Evolutionary conservation across 2,888 invertebrate species (phyloP).

Genomic region (Criorhina ranunculi): DNA sequence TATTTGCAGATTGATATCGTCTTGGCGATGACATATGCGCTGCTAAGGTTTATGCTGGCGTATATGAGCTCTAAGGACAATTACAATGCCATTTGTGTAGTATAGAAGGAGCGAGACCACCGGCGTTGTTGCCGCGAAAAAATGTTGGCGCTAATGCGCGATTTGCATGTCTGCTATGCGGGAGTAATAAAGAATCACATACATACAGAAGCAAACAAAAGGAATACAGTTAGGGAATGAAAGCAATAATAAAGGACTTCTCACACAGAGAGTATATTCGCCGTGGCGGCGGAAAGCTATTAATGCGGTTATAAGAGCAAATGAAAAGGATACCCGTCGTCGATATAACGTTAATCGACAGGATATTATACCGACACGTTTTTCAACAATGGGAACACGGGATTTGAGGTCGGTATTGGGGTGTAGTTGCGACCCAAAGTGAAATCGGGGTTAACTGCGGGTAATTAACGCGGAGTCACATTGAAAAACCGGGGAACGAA

Average conservation of each 20-base stretch:
- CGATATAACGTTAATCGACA: conserved; percentile 73
- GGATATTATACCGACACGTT: conserved; percentile 76
- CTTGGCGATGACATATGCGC: conserved; percentile 74
- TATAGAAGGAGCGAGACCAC: conserved; percentile 45
- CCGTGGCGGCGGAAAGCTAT: conserved; percentile 69
- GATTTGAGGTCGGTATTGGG: conserved; percentile 1
- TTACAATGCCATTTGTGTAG: conserved; percentile 75
- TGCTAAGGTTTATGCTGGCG: conserved; percentile 35
- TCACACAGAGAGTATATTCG: conserved; percentile 35
- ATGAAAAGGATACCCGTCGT: conserved; percentile 76
- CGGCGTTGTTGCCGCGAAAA: conserved; percentile 49
- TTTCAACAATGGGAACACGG: conserved; percentile 44
- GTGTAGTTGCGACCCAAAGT: conserved; percentile 40
- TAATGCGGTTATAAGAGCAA: conserved; percentile 76
- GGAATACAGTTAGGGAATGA: conserved; percentile 51
- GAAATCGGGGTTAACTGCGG: conserved; percentile 61
- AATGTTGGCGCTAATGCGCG: conserved; percentile 77
- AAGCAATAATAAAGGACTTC: conserved; percentile 56
- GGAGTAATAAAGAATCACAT: conserved; percentile 68
- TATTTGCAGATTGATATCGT: conserved; percentile 74
- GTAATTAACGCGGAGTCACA: conserved; percentile 35
- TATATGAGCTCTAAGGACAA: conserved; percentile 67
- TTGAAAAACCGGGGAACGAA: conserved; percentile 5
- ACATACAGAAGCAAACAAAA: conserved; percentile 66
- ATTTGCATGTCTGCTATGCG: conserved; percentile 76